Base-by-base conservation (phyloP, 37 sponge, comb jelly and placozoan genomes). In the Halisarca cf. caerulea region DNA sequence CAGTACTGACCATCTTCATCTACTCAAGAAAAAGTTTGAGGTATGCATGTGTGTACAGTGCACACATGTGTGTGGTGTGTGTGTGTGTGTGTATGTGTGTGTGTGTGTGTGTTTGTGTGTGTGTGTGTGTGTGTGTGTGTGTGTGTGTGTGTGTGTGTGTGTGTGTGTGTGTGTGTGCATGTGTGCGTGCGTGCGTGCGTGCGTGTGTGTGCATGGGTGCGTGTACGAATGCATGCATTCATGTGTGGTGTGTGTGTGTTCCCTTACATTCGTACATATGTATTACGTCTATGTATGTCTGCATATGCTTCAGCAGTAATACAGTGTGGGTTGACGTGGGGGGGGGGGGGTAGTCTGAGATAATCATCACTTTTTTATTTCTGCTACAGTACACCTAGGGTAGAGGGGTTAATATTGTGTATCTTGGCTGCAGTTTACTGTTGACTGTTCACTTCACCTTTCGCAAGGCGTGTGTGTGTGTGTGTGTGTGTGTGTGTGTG, bases 101-200 rank as follows among this genome's bases (percentile, higher is more conserved):
- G 43, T 61, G 28, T 68, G 69, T 75, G 77, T 75, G 77, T 80
- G 27, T 80, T 1, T 58, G 35, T 4, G 66, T 24, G 27, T 23
- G 35, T 45, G 54, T 83, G 35, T 45, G 54, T 83, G 53, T 83
- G 34, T 83, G 72, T 68, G 36, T 39, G 53, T 71, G 36, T 66
- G 35, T 83, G 11, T 77, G 44, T 77, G 45, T 42, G 39, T 8
- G 2, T 39, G 27, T 39, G 45, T 38, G 36, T 80, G 58, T 80
- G 59, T 53, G 80, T 80, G 66, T 34, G 43, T 61, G 30, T 61
- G 66, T 82, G 43, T 61, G 28, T 68, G 69, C 40, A 44, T 75
- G 77, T 80, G 27, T 80, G 17, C 32, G 35, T 4, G 66, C 7
- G 27, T 23, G 35, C 24, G 54, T 83, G 35, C 24, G 54, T 83